Conservation (phyloP, 2,797 vertebrate species). For the Pipistrellus pipistrellus region DNA sequence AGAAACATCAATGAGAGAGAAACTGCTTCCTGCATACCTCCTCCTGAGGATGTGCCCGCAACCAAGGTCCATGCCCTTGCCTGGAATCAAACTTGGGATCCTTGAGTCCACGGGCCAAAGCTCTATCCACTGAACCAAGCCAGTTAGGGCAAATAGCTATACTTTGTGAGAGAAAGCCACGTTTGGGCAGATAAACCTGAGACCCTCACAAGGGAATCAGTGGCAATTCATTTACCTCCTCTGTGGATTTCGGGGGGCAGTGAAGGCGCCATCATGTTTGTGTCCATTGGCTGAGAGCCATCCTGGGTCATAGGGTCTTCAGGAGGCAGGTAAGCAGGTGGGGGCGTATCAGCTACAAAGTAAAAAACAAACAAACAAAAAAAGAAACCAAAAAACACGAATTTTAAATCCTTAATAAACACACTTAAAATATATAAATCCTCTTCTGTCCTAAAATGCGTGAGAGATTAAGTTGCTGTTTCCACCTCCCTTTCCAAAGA, state of each 20-base stretch:
- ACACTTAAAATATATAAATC: conserved; percentile 59
- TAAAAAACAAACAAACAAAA: conserved; percentile 41
- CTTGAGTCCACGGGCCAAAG: too few species aligned
- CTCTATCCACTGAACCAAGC: too few species aligned
- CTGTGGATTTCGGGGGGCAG: conserved; percentile 94
- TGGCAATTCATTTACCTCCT: conserved; percentile 89
- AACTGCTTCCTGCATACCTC: too few species aligned
- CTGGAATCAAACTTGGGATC: too few species aligned
- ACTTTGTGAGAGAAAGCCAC: background rate
- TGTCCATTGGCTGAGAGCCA: conserved; percentile 98
- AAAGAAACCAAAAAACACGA: conserved; percentile 33
- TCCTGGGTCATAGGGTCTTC: conserved; percentile 99
- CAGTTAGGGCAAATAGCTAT: background rate
- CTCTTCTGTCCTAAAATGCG: conserved; percentile 63
- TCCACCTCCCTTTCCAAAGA: conserved; percentile 64
- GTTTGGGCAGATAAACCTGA: background rate
- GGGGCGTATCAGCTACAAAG: conserved; percentile 94
- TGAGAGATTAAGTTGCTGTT: conserved; percentile 66
- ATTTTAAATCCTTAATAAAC: conserved; percentile 68
- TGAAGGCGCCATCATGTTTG: conserved; percentile 95
- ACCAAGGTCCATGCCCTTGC: too few species aligned
- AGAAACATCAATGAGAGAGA: too few species aligned
- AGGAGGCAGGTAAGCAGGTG: conserved; percentile 97
- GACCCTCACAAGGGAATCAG: background rate
- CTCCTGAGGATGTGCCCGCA: too few species aligned